Base-by-base conservation (phyloP, 2,888 invertebrate species). In the Thumatha senex region DNA sequence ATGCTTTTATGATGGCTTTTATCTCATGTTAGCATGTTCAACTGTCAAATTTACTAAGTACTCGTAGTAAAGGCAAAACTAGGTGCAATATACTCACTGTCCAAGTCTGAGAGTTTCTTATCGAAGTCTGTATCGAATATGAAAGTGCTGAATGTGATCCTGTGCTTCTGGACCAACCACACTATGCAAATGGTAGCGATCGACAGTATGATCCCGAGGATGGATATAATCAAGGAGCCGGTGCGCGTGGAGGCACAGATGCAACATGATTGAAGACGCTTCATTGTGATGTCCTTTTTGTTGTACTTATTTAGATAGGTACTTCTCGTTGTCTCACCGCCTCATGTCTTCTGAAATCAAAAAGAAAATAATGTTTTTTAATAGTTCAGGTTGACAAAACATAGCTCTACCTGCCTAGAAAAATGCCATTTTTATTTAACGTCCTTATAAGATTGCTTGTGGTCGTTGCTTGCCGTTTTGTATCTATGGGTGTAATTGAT, bases 111-210 rank as follows among this genome's bases (percentile, higher is more conserved):
- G 38, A 96, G 82, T 51, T 80, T 83, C 58, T 67, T 86, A 58
- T 89, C 89, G 35, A 83, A 81, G 8, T 86, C 84, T 72, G 94
- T 93, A 75, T 95, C 95, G 61, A 96, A 93, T 36, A 96, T 92
- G 74, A 96, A 95, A n/a, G 96, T 96, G 76, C 94, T 95, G 84
- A 96, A 94, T 66, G 95, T 94, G 41, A 96, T 93, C 51, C 93
- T 91, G 44, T 92, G 91, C 40, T 89, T 92, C 55, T 81, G 67
- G 9, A 88, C 86, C n/a, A 89, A 82, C 85, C 95, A 94, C 51
- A 96, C 93, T 35, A 94, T 78, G 54, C 96, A 89, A 62, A 97
- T 93, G 35, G 95, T 94, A 41, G 76, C 76, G 40, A 96, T 94
- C 9, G 96, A 95, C 15, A 96, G 84, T n/a, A 96, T 92, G 72